These are phyloP conservation scores for Cacatua alba DNA, from an alignment of 2,113 vertebrate species.

Conservation along the genomic window DNA sequence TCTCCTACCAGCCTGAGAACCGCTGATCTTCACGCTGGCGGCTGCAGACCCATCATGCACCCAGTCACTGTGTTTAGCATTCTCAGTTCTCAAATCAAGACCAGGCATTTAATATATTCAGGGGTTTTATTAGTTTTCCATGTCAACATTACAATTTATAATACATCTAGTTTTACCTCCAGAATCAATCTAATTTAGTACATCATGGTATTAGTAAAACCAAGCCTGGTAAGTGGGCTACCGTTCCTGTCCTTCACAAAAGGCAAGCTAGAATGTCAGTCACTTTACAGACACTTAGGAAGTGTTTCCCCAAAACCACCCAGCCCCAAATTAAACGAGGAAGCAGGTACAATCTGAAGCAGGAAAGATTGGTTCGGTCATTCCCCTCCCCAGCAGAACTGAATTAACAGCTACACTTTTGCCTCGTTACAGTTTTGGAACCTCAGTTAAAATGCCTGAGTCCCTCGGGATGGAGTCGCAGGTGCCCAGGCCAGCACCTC, in stretches of 20 bases:
- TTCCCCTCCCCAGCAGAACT: conserved; percentile 57
- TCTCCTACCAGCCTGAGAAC: neutral
- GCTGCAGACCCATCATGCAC: accelerated
- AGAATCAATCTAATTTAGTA: conserved; percentile 81
- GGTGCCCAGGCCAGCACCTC: neutral
- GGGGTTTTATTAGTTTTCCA: conserved; percentile 89
- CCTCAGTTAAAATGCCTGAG: conserved; percentile 71
- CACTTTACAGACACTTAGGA: conserved; percentile 76
- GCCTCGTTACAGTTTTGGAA: conserved; percentile 66
- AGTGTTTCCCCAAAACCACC: conserved; percentile 79
- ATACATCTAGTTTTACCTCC: conserved; percentile 84
- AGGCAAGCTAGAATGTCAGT: conserved; percentile 77
- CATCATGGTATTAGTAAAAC: conserved; percentile 88
- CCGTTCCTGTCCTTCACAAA: conserved; percentile 69
- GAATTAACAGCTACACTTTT: conserved; percentile 68
- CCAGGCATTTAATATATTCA: conserved; percentile 51
- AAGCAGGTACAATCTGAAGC: conserved; percentile 80
- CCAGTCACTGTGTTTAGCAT: neutral
- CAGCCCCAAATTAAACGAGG: conserved; percentile 67
- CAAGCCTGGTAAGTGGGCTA: conserved; percentile 73
- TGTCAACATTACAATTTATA: conserved; percentile 89
- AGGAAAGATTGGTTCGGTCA: conserved; percentile 71
- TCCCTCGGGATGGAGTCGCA: conserved; percentile 53
- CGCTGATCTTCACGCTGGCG: accelerated
- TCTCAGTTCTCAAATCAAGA: neutral